Conservation (phyloP, 2,113 vertebrate genomes). For the Mesocricetus auratus region DNA sequence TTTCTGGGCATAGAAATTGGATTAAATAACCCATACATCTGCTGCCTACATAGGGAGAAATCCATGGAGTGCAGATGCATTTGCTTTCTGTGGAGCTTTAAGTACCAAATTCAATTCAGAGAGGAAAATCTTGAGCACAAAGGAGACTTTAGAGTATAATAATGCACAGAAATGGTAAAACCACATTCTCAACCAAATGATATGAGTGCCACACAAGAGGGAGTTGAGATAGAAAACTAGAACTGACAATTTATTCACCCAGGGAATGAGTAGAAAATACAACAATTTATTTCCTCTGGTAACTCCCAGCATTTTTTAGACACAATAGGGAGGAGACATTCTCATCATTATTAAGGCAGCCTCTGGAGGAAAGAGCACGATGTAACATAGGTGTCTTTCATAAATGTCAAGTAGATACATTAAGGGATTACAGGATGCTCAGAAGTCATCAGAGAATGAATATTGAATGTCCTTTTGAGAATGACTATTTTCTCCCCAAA, state of each 20-base stretch:
- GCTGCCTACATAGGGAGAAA: constrained; percentile 8
- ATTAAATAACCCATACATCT: constrained; percentile 62
- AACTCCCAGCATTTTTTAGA: constrained; percentile 43
- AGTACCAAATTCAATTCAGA: constrained; percentile 35
- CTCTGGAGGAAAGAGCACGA: neutral
- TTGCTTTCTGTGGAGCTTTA: constrained; percentile 43
- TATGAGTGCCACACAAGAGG: neutral
- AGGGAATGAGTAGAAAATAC: neutral
- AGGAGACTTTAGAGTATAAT: neutral
- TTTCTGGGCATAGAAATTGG: constrained; percentile 51
- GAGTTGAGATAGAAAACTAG: neutral
- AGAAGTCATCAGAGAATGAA: neutral
- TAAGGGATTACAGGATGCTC: neutral
- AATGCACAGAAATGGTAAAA: neutral
- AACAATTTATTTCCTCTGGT: constrained; percentile 4
- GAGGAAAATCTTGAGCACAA: constrained; percentile 45
- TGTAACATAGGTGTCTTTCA: neutral
- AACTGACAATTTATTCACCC: constrained; percentile 16
- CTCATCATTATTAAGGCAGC: constrained; percentile 32
- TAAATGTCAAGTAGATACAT: constrained; percentile 36
- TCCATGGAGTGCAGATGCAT: neutral
- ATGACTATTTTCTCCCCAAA: constrained; percentile 44
- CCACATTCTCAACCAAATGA: neutral
- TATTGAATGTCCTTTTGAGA: constrained; percentile 39
- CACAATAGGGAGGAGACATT: neutral